phyloP scores from a whole-genome alignment of 2,113 vertebrate genomes.

The Onychorhynchus coronatus region DNA sequence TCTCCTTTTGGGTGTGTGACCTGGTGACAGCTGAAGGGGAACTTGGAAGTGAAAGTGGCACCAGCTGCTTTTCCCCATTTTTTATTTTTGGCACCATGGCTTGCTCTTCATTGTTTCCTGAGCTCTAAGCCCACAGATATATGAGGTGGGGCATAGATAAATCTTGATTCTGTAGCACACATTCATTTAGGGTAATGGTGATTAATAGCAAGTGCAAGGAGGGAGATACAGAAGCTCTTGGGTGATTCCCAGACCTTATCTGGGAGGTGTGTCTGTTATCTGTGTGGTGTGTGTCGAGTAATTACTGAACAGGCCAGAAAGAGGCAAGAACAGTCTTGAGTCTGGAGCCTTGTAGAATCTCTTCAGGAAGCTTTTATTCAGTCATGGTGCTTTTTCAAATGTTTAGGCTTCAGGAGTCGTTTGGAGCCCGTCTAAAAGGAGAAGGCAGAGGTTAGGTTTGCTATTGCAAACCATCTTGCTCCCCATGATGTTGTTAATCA shows the following conservation, averaged over 20 bases:
- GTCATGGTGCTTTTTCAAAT: neutral
- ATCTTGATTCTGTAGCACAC: neutral
- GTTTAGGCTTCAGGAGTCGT: neutral
- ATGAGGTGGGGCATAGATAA: neutral
- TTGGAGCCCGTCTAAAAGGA: neutral
- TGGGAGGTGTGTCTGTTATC: neutral
- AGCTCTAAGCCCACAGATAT: neutral
- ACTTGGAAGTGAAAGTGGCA: conserved; percentile 10
- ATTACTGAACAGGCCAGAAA: neutral
- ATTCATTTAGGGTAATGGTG: accelerated
- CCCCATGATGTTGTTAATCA: neutral
- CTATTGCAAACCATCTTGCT: neutral
- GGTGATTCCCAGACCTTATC: neutral
- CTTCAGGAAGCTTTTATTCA: neutral
- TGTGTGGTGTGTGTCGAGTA: neutral
- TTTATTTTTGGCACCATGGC: neutral
- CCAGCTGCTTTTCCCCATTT: neutral
- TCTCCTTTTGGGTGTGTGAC: neutral
- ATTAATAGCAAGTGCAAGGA: neutral
- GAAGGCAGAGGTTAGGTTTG: neutral
- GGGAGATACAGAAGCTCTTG: neutral
- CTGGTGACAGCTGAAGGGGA: neutral
- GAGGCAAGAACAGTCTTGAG: neutral
- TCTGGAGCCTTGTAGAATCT: neutral
- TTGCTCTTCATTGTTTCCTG: neutral